phyloP scores from a whole-genome alignment of 2,113 vertebrate genomes.

The Microcebus lehilahytsara region DNA sequence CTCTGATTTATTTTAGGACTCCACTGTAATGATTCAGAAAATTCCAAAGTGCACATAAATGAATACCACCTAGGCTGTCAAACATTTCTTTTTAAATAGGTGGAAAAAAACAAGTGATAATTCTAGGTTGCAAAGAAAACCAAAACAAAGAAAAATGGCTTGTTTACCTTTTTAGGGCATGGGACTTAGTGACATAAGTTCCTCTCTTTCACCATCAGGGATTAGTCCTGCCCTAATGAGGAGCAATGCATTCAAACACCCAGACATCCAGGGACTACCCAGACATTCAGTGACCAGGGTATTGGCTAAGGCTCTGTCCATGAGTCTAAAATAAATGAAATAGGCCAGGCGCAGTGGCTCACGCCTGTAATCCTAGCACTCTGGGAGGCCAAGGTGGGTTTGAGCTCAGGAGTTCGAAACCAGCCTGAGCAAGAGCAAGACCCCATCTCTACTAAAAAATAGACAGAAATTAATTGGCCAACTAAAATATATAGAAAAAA shows the following conservation, averaged over 20 bases:
- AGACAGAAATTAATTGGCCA: no score
- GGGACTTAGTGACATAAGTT: not conserved
- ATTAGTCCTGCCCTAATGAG: not conserved
- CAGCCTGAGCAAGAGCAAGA: no score
- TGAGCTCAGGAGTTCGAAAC: no score
- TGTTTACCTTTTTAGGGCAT: not conserved
- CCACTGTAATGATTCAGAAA: not conserved
- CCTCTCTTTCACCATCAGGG: not conserved
- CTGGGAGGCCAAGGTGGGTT: no score
- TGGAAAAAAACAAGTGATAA: constrained; percentile 17
- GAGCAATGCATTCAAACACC: not conserved
- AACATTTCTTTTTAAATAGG: constrained; percentile 25
- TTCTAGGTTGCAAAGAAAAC: not conserved
- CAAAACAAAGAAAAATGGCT: not conserved
- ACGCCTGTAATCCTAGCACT: no score
- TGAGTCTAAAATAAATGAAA: not conserved
- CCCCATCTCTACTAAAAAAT: no score
- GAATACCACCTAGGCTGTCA: not conserved
- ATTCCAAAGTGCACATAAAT: not conserved
- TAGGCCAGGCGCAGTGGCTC: no score
- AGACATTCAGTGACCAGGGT: not conserved
- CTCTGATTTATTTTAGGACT: constrained; percentile 45
- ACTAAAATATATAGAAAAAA: no score
- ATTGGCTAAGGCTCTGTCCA: no score
- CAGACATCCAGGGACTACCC: not conserved